Evolutionary conservation across 2,797 vertebrate genomes (phyloP).

Genomic region (Enteromius treurensis): DNA sequence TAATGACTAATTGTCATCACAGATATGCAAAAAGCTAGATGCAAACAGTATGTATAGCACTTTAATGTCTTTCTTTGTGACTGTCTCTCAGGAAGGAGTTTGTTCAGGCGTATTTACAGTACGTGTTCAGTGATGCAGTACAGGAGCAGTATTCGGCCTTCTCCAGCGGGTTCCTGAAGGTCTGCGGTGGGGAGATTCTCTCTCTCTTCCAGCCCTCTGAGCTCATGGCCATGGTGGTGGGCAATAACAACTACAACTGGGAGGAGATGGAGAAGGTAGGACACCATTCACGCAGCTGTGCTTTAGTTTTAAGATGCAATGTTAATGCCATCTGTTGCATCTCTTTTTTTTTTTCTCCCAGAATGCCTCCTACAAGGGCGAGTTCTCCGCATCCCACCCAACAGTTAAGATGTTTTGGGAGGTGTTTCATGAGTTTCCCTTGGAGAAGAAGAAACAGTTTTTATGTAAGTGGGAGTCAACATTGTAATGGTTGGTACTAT

Average conservation of each 20-base stretch:
- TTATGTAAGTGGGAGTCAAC: conserved; percentile 81
- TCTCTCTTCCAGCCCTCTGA: conserved; percentile 96
- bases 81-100: conserved; percentile 86
- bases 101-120: conserved; percentile 92
- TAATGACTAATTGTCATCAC: not conserved
- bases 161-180: conserved; percentile 94
- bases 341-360: conserved; percentile 55
- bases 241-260: conserved; percentile 98
- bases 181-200: conserved; percentile 93
- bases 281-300: not conserved
- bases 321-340: not conserved
- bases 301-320: not conserved
- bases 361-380: conserved; percentile 93
- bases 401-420: conserved; percentile 97
- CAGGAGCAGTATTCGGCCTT: conserved; percentile 91
- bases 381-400: conserved; percentile 90
- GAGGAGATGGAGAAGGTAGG: conserved; percentile 94
- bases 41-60: not conserved
- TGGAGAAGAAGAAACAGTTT: conserved; percentile 98
- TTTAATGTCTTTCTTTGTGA: conserved; percentile 7
- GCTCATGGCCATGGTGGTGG: conserved; percentile 97
- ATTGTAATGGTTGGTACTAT: not conserved
- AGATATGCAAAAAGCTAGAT: not conserved
- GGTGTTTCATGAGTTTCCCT: conserved; percentile 92
- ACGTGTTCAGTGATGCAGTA: conserved; percentile 87